Conservation (phyloP, 2,888 invertebrate species). For the Dicyrtomina minuta region DNA sequence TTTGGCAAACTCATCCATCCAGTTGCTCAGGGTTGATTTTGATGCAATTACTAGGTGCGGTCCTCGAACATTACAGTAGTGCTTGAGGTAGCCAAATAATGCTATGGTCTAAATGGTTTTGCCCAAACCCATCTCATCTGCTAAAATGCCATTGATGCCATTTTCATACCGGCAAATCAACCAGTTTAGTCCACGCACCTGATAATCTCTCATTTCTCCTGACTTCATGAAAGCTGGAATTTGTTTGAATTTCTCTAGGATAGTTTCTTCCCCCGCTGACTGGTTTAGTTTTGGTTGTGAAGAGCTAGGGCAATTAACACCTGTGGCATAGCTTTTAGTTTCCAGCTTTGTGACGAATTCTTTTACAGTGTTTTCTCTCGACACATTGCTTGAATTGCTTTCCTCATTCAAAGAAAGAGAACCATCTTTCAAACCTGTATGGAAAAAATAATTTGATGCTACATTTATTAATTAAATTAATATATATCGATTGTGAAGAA, state of each 20-base stretch:
- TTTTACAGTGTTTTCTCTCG: not conserved
- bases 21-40: constrained; percentile 68
- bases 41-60: constrained; percentile 60
- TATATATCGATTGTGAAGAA: no score
- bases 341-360: constrained; percentile 58
- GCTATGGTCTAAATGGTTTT: constrained; percentile 68
- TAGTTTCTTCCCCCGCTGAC: not conserved
- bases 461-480: no score
- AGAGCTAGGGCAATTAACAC: not conserved
- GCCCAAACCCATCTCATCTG: constrained; percentile 71
- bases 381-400: constrained; percentile 65
- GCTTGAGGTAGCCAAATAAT: constrained; percentile 53
- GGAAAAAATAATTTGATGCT: no score
- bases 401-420: no score
- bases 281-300: not conserved
- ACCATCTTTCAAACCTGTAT: no score
- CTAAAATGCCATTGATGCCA: constrained; percentile 67
- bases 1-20: constrained; percentile 66
- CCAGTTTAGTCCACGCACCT: constrained; percentile 64
- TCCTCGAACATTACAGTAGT: constrained; percentile 56
- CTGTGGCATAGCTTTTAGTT: constrained; percentile 68
- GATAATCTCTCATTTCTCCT: constrained; percentile 62
- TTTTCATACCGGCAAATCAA: constrained; percentile 63
- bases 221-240: constrained; percentile 55
- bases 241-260: constrained; percentile 8